Base-by-base conservation (phyloP, 1,140 invertebrate species). In the Muscidifurax raptorellus region DNA sequence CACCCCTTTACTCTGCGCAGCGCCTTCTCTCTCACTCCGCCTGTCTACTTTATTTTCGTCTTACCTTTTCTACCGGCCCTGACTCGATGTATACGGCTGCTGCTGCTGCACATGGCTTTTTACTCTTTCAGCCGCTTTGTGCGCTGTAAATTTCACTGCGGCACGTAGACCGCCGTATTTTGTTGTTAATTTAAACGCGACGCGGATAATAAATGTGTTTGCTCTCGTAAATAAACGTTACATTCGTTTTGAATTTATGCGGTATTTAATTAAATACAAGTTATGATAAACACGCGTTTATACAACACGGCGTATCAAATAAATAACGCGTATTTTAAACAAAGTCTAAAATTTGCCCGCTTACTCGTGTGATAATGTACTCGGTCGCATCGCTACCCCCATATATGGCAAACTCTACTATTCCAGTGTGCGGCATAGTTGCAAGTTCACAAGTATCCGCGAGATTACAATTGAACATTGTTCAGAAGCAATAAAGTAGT, bases 21-120 rank as follows among this genome's bases (percentile, higher is more conserved):
- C 18, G 52, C 13, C 44, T 47, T 47, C 44, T 71, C 1, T 13
- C 10, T 27, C 69, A 13, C 15, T 71, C 69, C 32, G 28, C 27
- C 71, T n/a, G 71, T 36, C 52, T 59, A 69, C 47, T 82, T 44
- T 69, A 71, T 71, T 79, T 72, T 67, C 9, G 13, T 59, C 59
- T 64, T 28, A n/a, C 15, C 9, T 15, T 40, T 28, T 1, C 30
- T 40, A 18, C 15, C 66, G 15, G 52, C 52, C 52, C 22, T 7
- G 52, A 59, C 52, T 59, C 52, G 52, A 59, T 59, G 15, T 59
- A n/a, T n/a, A 59, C 52, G 52, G 22, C 22, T 59, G 4, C 18
- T 18, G 15, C 15, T 59, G 22, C 52, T 22, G 22, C 52, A 59
- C 52, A 59, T 59, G 52, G 52, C 52, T 59, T n/a, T 13, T 76